A percentile compares a stretch with the other conserved stretches of the same genome.
These are phyloP conservation scores for Poecilia velifera DNA, from an alignment of 2,797 vertebrate species.

Conservation along the genomic window DNA sequence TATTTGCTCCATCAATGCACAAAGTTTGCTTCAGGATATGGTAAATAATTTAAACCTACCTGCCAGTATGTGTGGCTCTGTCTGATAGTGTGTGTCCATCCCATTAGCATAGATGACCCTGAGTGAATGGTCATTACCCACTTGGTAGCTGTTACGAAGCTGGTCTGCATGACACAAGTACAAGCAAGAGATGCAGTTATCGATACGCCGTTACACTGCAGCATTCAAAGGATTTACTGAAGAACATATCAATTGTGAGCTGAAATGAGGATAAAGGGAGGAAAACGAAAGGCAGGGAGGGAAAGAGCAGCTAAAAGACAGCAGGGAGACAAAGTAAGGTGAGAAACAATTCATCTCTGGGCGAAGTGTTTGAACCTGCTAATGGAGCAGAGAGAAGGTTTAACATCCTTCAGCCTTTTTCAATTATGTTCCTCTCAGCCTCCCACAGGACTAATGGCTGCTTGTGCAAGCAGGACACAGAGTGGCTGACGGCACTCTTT, in stretches of 20 bases:
- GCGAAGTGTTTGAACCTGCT: slow-evolving; percentile 41
- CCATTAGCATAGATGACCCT: slow-evolving; percentile 95
- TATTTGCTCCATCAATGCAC: not conserved
- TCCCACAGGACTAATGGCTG: slow-evolving; percentile 31
- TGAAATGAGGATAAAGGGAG: not conserved
- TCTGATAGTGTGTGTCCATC: slow-evolving; percentile 95
- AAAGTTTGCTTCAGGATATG: not conserved
- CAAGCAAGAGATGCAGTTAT: slow-evolving; percentile 3
- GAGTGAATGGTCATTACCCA: slow-evolving; percentile 94
- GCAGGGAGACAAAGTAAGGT: not conserved
- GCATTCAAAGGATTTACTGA: not conserved
- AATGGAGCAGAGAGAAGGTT: slow-evolving; percentile 48
- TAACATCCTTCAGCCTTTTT: slow-evolving; percentile 43
- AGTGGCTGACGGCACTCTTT: not conserved
- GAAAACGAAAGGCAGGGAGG: not conserved
- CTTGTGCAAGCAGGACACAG: not conserved
- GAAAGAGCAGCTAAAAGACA: not conserved
- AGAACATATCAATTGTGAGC: slow-evolving; percentile 6
- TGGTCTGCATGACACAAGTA: slow-evolving; percentile 82
- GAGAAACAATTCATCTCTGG: slow-evolving; percentile 28
- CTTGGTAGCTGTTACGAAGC: slow-evolving; percentile 94
- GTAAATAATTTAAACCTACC: slow-evolving; percentile 58
- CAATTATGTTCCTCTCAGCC: slow-evolving; percentile 57
- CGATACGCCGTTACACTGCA: not conserved
- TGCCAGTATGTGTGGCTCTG: slow-evolving; percentile 94